phyloP scores from a whole-genome alignment of 2,888 invertebrate species.

The Euphydryas editha region DNA sequence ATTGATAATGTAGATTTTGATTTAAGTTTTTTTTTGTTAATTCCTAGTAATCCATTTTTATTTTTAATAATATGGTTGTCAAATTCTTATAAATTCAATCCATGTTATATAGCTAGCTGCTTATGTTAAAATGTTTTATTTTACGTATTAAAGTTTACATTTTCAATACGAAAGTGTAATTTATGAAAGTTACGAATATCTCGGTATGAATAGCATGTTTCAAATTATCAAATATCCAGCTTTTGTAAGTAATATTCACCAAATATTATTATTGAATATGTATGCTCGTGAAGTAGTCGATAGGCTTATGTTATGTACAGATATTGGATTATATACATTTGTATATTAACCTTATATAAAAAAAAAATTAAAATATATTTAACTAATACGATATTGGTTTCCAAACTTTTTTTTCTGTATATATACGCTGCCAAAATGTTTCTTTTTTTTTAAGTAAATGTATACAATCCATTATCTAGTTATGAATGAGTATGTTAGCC shows the following conservation, averaged over 20 bases:
- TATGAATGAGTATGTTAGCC: constrained; percentile 67
- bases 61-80: not conserved
- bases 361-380: not conserved
- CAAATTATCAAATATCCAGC: constrained; percentile 21
- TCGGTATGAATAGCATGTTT: constrained; percentile 24
- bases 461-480: constrained; percentile 47
- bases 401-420: not conserved
- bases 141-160: constrained; percentile 8
- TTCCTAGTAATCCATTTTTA: not conserved
- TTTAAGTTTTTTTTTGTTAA: not conserved
- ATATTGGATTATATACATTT: constrained; percentile 12
- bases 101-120: constrained; percentile 12
- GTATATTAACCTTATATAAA: constrained; percentile 5
- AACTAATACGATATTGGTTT: no score
- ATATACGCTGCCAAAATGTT: constrained; percentile 18
- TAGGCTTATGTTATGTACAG: constrained; percentile 17
- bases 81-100: not conserved
- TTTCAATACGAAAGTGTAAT: constrained; percentile 16
- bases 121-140: constrained; percentile 10
- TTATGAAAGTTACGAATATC: constrained; percentile 16
- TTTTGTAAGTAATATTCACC: constrained; percentile 32
- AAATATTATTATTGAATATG: constrained; percentile 29
- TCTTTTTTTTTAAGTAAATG: constrained; percentile 25
- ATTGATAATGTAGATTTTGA: not conserved
- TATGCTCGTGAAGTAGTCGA: constrained; percentile 18